phyloP scores from a whole-genome alignment of 2,888 invertebrate genomes.

The Cremastobaeus sp. region DNA sequence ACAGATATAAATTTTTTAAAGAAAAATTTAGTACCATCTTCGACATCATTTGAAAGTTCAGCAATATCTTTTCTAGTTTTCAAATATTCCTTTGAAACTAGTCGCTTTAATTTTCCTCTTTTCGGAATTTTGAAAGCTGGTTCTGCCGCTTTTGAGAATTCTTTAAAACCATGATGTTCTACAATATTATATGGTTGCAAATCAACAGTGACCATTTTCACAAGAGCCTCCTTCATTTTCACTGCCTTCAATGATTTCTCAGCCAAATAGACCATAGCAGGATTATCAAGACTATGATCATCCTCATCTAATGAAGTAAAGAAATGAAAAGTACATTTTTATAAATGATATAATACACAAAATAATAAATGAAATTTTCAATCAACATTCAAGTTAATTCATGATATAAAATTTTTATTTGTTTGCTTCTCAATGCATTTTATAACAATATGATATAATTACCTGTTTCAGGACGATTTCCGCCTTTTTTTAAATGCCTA shows the following conservation, averaged over 20 bases:
- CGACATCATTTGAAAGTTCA: neutral
- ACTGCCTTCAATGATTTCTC: neutral
- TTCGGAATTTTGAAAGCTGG: conserved; percentile 2
- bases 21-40: neutral
- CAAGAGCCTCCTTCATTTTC: neutral
- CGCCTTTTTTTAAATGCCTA: too few relatives aligned
- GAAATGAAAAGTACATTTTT: too few relatives aligned
- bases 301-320: too few relatives aligned
- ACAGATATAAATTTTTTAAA: neutral
- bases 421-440: too few relatives aligned
- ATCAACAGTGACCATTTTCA: neutral
- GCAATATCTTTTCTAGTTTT: neutral
- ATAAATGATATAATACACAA: too few relatives aligned
- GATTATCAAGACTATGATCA: too few relatives aligned
- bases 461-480: too few relatives aligned
- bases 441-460: too few relatives aligned
- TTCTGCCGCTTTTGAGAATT: neutral
- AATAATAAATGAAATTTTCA: too few relatives aligned
- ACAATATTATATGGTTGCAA: conserved; percentile 7
- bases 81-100: neutral
- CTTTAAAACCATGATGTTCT: neutral
- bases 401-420: too few relatives aligned
- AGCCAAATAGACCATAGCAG: neutral
- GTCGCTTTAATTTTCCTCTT: neutral
- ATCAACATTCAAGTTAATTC: too few relatives aligned